Conservation (phyloP, 92 coral and sea anemone species). For the Epizoanthus fatuus region DNA sequence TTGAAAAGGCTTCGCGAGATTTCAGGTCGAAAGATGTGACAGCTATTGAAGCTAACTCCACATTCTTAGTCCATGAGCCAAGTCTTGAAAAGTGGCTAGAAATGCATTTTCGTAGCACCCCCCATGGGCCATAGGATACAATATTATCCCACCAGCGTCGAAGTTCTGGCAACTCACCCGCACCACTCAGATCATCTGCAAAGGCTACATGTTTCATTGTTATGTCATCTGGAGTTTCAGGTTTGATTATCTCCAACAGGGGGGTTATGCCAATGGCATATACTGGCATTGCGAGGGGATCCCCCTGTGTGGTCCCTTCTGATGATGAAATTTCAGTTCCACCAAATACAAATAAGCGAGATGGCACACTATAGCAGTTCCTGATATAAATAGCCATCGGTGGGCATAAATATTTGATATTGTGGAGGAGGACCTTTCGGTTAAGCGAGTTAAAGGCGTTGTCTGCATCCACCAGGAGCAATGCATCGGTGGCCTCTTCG, state of each 20-base stretch:
- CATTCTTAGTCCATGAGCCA: too few relatives aligned
- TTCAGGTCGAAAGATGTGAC: not conserved
- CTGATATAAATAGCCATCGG: not conserved
- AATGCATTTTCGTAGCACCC: too few relatives aligned
- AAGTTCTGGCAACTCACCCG: not conserved
- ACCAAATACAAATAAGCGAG: slow-evolving; percentile 34
- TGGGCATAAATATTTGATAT: slow-evolving; percentile 12
- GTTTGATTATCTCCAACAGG: slow-evolving; percentile 12
- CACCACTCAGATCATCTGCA: too few relatives aligned
- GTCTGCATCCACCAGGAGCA: slow-evolving; percentile 3
- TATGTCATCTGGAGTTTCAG: not conserved
- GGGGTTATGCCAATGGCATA: slow-evolving; percentile 39
- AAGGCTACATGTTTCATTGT: slow-evolving; percentile 12
- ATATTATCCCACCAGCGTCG: slow-evolving; percentile 52
- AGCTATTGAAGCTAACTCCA: not conserved
- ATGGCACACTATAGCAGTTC: slow-evolving; percentile 10
- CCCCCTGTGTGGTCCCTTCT: slow-evolving; percentile 53
- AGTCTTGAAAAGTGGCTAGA: too few relatives aligned
- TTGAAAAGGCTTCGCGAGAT: too few relatives aligned
- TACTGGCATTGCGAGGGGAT: slow-evolving; percentile 39
- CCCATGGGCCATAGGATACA: slow-evolving; percentile 1
- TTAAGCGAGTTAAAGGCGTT: not conserved
- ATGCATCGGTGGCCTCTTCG: slow-evolving; percentile 7
- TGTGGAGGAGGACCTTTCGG: slow-evolving; percentile 19
- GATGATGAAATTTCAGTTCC: slow-evolving; percentile 29